Conservation (phyloP, 2,888 invertebrate species). For the Drosophila yooni region DNA sequence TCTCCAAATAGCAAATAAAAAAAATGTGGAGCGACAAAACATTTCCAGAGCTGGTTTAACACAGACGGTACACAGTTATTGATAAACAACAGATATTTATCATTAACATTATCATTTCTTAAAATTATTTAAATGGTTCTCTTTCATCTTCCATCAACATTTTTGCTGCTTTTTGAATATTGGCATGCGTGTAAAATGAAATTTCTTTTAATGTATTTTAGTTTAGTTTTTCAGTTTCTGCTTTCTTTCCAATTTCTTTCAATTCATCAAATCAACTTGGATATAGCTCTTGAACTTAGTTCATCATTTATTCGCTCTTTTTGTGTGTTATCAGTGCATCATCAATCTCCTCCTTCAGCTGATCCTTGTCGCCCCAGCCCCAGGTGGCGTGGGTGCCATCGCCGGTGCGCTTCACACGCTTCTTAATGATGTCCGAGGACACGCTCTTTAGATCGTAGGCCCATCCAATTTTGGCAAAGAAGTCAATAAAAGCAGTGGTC, state of each 20-base stretch:
- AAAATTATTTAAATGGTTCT: slow-evolving; percentile 71
- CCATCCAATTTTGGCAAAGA: slow-evolving; percentile 93
- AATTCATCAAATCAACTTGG: slow-evolving; percentile 38
- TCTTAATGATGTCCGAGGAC: slow-evolving; percentile 89
- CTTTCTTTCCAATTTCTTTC: slow-evolving; percentile 31
- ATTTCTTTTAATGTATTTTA: slow-evolving; percentile 33
- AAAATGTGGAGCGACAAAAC: slow-evolving; percentile 59
- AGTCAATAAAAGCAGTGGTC: slow-evolving; percentile 91
- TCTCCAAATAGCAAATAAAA: slow-evolving; percentile 53
- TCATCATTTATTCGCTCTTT: slow-evolving; percentile 86
- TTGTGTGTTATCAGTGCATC: slow-evolving; percentile 87
- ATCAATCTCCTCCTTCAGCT: slow-evolving; percentile 86
- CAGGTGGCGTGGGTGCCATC: slow-evolving; percentile 91
- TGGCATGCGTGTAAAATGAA: slow-evolving; percentile 50
- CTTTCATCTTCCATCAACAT: slow-evolving; percentile 13
- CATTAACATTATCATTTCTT: slow-evolving; percentile 66
- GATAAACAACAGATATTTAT: slow-evolving; percentile 73
- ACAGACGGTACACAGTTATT: slow-evolving; percentile 78
- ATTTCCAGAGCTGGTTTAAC: slow-evolving; percentile 82
- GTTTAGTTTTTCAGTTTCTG: slow-evolving; percentile 17
- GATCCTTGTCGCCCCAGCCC: slow-evolving; percentile 93
- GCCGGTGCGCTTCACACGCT: slow-evolving; percentile 90
- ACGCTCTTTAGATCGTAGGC: slow-evolving; percentile 95
- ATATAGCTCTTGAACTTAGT: slow-evolving; percentile 8
- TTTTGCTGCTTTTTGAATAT: slow-evolving; percentile 37